Conservation (phyloP, 2,797 vertebrate species). For the Tolypeutes matacus region DNA sequence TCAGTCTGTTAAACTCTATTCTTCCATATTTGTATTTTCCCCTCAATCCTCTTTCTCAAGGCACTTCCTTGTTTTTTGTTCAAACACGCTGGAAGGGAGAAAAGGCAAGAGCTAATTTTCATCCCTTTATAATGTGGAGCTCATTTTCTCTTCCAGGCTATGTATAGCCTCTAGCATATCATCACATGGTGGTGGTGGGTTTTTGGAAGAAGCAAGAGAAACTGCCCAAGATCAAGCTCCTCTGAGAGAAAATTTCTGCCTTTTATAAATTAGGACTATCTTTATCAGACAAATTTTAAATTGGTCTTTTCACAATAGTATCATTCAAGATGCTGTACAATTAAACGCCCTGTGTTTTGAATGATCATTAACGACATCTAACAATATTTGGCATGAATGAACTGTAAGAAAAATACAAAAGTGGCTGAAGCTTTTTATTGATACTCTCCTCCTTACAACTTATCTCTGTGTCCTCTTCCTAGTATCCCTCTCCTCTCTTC, state of each 20-base stretch:
- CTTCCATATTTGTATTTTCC: neutral
- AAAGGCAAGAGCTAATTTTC: neutral
- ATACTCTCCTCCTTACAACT: neutral
- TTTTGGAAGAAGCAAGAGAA: slow-evolving; percentile 12
- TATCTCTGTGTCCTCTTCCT: neutral
- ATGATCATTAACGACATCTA: neutral
- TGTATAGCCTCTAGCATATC: neutral
- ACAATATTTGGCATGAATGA: neutral
- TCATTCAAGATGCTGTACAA: neutral
- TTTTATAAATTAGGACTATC: neutral
- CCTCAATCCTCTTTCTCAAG: neutral
- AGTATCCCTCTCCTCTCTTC: neutral
- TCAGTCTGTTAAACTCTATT: neutral
- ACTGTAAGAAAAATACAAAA: neutral
- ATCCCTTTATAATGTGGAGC: neutral
- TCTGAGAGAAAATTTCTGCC: neutral
- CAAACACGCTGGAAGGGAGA: neutral
- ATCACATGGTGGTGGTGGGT: neutral
- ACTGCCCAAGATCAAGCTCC: neutral
- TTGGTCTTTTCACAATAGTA: neutral
- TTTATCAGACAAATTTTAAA: neutral
- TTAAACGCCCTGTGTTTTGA: neutral
- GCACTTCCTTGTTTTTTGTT: neutral
- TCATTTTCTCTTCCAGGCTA: neutral
- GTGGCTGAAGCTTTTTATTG: neutral